Conservation (phyloP, 2,113 vertebrate genomes). For the Chloropsis cyanopogon region DNA sequence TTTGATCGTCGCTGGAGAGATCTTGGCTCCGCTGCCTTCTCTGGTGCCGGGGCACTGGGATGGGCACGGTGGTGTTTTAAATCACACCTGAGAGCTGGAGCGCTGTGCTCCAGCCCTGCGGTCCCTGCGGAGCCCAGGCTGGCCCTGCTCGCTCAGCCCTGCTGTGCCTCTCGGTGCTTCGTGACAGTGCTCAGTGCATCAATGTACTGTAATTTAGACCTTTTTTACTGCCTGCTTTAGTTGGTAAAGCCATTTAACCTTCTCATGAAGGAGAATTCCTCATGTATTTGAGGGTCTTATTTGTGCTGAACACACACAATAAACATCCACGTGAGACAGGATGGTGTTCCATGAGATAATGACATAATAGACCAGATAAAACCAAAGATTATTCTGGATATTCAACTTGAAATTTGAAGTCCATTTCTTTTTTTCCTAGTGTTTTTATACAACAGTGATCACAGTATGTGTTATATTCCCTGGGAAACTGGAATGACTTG, state of each 20-base stretch:
- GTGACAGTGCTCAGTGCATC: background rate
- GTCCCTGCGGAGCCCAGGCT: background rate
- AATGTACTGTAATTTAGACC: background rate
- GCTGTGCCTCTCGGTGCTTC: background rate
- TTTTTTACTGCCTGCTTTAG: background rate
- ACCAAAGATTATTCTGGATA: background rate
- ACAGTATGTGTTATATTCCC: background rate
- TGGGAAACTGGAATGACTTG: background rate
- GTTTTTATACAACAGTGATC: background rate
- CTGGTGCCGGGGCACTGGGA: background rate
- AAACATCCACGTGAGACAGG: background rate
- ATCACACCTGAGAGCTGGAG: background rate
- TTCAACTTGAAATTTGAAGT: background rate
- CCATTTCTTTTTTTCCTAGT: background rate
- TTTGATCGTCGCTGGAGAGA: accelerated
- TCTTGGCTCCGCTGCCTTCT: background rate
- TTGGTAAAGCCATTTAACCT: background rate
- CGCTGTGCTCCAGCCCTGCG: no score
- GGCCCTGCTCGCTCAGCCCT: background rate
- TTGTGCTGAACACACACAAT: background rate
- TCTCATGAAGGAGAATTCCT: background rate
- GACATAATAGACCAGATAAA: background rate
- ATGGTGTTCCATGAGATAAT: background rate
- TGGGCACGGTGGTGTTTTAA: background rate
- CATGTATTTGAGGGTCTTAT: background rate